Conservation (phyloP, 2,888 invertebrate genomes). For the Ormyrus nitidulus region DNA sequence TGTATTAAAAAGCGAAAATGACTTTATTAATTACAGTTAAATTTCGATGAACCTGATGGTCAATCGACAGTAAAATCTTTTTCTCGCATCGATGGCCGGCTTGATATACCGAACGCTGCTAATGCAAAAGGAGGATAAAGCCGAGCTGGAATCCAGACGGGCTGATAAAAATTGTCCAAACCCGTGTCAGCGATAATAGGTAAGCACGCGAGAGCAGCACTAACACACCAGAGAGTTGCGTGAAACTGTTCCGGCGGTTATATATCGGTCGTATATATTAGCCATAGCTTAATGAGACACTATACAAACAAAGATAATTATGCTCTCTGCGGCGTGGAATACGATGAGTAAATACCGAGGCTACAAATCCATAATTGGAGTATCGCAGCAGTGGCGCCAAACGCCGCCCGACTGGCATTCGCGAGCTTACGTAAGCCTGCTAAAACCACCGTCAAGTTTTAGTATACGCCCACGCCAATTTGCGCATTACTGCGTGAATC, state of each 20-base stretch:
- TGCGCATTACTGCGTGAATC: background rate
- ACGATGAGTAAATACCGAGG: conserved; percentile 56
- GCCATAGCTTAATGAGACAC: conserved; percentile 66
- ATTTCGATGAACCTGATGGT: no score
- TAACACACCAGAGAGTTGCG: conserved; percentile 12
- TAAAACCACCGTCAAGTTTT: conserved; percentile 58
- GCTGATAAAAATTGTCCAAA: no score
- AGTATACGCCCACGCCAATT: background rate
- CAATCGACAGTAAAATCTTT: no score
- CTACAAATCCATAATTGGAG: conserved; percentile 67
- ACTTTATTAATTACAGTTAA: no score
- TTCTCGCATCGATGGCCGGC: no score
- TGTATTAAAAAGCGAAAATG: no score
- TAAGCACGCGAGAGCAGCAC: no score
- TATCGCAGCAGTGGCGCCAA: conserved; percentile 53
- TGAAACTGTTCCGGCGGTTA: background rate
- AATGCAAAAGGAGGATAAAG: no score
- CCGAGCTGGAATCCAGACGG: no score
- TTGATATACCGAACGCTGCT: no score
- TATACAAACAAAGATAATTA: conserved; percentile 72
- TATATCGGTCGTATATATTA: conserved; percentile 23
- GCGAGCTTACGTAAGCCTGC: conserved; percentile 56
- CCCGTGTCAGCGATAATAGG: no score
- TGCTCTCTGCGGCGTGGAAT: conserved; percentile 59
- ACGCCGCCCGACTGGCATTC: background rate